Percentiles rank a stretch among this genome's conserved stretches.
These are phyloP conservation scores for Acanthisitta chloris DNA, from an alignment of 2,113 vertebrate species.

Conservation along the genomic window DNA sequence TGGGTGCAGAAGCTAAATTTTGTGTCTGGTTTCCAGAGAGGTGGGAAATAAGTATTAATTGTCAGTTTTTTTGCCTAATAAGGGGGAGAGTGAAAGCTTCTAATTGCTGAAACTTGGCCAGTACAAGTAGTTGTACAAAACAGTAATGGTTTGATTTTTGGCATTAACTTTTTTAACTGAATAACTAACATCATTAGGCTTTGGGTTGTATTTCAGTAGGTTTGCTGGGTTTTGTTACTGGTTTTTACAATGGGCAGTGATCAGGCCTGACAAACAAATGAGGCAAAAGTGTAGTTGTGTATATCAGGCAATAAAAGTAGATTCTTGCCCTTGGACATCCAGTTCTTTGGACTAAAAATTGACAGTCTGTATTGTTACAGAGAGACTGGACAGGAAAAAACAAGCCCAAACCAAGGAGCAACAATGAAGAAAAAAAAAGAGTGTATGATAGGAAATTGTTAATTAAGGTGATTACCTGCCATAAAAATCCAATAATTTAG, in stretches of 20 bases:
- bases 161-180: background rate
- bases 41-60: background rate
- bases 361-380: background rate
- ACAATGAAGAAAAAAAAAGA: background rate
- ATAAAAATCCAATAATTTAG: background rate
- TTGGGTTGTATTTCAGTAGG: background rate
- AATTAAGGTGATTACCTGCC: conserved; percentile 40
- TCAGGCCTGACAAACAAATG: background rate
- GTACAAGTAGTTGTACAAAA: background rate
- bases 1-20: background rate
- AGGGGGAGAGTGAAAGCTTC: background rate
- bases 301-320: background rate
- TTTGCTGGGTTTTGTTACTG: background rate
- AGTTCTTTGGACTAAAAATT: background rate
- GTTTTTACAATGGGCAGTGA: background rate
- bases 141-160: background rate
- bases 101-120: background rate
- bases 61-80: background rate
- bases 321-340: background rate
- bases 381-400: background rate
- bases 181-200: background rate
- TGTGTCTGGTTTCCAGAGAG: background rate
- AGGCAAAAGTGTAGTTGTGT: background rate
- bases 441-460: background rate
- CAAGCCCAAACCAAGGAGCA: background rate